Conservation (phyloP, 2,797 vertebrate genomes). For the Sylvia borin region DNA sequence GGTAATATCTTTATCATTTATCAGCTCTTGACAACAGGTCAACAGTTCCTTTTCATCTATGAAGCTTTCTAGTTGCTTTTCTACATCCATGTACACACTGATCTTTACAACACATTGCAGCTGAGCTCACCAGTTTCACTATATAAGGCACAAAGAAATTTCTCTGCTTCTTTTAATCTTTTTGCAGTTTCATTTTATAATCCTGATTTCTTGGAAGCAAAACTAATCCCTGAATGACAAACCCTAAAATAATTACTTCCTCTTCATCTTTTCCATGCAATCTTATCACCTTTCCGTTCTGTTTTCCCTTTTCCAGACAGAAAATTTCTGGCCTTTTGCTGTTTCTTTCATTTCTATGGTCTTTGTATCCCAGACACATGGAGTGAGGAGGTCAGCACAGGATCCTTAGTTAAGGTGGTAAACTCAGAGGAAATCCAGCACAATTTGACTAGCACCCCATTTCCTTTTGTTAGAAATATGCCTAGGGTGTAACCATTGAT, state of each 20-base stretch:
- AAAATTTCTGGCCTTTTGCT: neutral
- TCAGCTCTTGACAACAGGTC: neutral
- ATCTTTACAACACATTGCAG: neutral
- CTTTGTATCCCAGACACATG: fast-evolving
- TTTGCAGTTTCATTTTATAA: neutral
- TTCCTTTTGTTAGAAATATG: neutral
- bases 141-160: neutral
- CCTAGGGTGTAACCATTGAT: neutral
- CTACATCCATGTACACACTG: neutral
- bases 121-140: neutral
- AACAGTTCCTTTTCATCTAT: neutral
- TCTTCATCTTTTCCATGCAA: neutral
- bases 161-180: neutral
- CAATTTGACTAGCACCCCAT: neutral
- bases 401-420: neutral
- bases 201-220: neutral
- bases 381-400: neutral
- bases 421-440: neutral
- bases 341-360: neutral
- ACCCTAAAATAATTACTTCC: neutral
- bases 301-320: neutral
- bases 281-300: neutral
- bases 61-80: neutral
- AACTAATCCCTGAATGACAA: neutral
- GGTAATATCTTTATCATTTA: neutral